Evolutionary conservation across 2,888 invertebrate genomes (phyloP).

Genomic region (Leptinotarsa tumamoca): DNA sequence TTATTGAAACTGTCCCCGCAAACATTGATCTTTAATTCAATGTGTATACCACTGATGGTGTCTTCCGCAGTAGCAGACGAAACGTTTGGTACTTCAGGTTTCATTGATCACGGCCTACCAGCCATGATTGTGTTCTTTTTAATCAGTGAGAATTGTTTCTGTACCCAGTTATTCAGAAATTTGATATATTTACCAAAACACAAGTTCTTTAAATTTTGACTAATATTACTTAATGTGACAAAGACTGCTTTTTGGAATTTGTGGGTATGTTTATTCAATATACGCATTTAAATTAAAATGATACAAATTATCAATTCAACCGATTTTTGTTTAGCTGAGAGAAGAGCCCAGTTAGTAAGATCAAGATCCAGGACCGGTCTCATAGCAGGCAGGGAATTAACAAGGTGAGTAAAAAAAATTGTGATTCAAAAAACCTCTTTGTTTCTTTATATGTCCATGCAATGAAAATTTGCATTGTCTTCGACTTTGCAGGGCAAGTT

Average conservation of each 20-base stretch:
- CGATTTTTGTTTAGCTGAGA: conserved; percentile 76
- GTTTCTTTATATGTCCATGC: conserved; percentile 7
- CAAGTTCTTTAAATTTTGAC: neutral
- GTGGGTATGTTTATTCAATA: conserved; percentile 37
- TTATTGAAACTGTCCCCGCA: no score
- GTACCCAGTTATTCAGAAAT: neutral
- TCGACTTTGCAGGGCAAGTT: conserved; percentile 47
- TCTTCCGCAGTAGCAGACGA: no score
- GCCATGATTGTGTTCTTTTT: neutral
- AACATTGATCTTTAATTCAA: no score
- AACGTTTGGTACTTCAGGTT: no score
- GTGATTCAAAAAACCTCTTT: neutral
- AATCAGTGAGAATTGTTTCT: conserved; percentile 3
- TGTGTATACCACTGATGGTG: no score
- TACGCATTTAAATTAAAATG: no score
- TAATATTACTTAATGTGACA: conserved; percentile 10
- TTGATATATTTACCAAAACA: neutral
- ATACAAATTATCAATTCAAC: neutral
- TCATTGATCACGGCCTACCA: no score
- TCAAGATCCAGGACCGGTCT: conserved; percentile 88
- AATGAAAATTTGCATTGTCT: conserved; percentile 19
- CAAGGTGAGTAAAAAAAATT: conserved; percentile 70
- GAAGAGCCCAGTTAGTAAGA: conserved; percentile 89
- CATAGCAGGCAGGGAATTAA: conserved; percentile 76
- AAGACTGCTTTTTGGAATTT: conserved; percentile 45